These are phyloP conservation scores for Copidosoma aretas DNA, from an alignment of 2,888 invertebrate species.

Conservation along the genomic window DNA sequence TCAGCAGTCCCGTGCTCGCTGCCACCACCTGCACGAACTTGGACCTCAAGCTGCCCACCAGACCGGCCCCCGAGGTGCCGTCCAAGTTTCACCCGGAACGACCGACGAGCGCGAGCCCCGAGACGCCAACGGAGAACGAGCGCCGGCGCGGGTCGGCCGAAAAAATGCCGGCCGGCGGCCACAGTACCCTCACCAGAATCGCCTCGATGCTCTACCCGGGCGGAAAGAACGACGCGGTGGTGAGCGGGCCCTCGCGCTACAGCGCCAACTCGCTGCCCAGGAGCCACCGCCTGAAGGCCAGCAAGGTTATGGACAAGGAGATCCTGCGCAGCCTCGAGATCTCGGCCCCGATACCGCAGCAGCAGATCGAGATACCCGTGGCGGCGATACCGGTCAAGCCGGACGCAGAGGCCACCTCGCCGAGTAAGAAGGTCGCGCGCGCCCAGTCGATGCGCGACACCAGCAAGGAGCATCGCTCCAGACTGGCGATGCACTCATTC, in stretches of 20 bases:
- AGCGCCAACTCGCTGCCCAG: slow-evolving; percentile 69
- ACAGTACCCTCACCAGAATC: slow-evolving; percentile 72
- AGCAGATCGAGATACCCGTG: slow-evolving; percentile 69
- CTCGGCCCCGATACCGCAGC: slow-evolving; percentile 81
- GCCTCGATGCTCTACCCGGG: slow-evolving; percentile 70
- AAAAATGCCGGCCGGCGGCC: slow-evolving; percentile 23
- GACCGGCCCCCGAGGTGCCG: slow-evolving; percentile 19
- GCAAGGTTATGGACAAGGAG: slow-evolving; percentile 74
- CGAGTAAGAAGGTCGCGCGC: slow-evolving; percentile 72
- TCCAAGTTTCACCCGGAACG: background rate
- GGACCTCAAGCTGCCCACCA: slow-evolving; percentile 65
- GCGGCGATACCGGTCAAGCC: slow-evolving; percentile 69
- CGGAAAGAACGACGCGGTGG: slow-evolving; percentile 65
- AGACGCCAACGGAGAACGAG: background rate
- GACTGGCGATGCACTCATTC: slow-evolving; percentile 76
- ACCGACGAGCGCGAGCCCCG: background rate
- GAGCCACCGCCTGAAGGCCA: slow-evolving; percentile 69
- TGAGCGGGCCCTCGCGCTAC: slow-evolving; percentile 56
- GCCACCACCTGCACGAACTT: slow-evolving; percentile 82
- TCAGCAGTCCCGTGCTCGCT: slow-evolving; percentile 82
- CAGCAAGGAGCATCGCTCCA: slow-evolving; percentile 57
- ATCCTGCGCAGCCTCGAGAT: slow-evolving; percentile 79
- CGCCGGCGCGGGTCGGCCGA: slow-evolving; percentile 10
- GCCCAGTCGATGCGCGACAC: slow-evolving; percentile 82
- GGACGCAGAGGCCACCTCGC: slow-evolving; percentile 65